Conservation (phyloP, 2,113 vertebrate genomes). For the Labrus mixtus region DNA sequence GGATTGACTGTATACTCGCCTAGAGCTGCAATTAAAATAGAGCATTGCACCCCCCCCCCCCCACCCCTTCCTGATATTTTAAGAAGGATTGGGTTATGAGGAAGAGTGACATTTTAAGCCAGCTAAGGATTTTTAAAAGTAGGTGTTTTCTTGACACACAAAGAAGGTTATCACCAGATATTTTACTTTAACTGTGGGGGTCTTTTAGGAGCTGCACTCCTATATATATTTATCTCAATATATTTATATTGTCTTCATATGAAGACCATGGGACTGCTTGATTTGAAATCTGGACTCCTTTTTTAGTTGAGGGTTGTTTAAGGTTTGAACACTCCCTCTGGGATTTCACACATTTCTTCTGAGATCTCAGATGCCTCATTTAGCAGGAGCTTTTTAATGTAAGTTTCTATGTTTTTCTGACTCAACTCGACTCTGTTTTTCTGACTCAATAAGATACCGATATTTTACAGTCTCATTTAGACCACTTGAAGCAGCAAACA, state of each 20-base stretch:
- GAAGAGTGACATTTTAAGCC: constrained; percentile 61
- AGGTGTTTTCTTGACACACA: constrained; percentile 33
- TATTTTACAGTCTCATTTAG: too few relatives aligned
- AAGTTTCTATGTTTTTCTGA: too few relatives aligned
- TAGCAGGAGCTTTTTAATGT: too few relatives aligned
- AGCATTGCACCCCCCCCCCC: constrained; percentile 35
- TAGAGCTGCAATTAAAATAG: constrained; percentile 74
- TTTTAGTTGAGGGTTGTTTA: neutral
- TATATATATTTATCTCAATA: neutral
- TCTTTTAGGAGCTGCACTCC: neutral
- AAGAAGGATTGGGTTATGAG: constrained; percentile 64
- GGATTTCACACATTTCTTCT: too few relatives aligned
- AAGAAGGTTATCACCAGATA: constrained; percentile 19
- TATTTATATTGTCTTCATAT: neutral
- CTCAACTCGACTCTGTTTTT: too few relatives aligned
- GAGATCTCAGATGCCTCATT: too few relatives aligned
- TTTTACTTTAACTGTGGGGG: constrained; percentile 6
- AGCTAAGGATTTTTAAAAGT: constrained; percentile 40
- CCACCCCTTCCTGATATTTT: constrained; percentile 63
- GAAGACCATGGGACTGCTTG: neutral
- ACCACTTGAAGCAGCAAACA: too few relatives aligned
- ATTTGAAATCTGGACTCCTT: neutral
- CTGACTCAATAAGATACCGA: too few relatives aligned
- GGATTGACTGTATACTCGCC: constrained; percentile 74
- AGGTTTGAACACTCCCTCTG: constrained; percentile 1